Conservation (phyloP, 2,797 vertebrate genomes). For the Enteromius viviparus region DNA sequence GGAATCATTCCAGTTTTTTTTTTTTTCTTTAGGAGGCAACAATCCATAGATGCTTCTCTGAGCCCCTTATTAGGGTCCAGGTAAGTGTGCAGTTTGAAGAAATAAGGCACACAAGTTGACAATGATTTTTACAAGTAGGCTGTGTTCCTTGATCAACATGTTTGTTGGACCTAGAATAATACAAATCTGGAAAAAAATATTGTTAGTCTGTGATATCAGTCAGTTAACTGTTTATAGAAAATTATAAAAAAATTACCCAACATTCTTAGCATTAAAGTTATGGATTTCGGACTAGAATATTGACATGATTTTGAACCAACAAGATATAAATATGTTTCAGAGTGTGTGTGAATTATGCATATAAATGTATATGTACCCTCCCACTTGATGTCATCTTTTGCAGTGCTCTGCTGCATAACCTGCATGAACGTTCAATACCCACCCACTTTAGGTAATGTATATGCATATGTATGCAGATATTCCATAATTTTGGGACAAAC, state of each 20-base stretch:
- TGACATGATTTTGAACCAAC: not conserved
- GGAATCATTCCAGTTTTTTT: not conserved
- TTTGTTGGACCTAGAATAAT: not conserved
- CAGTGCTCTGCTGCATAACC: not conserved
- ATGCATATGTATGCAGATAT: not conserved
- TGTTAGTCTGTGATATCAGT: not conserved
- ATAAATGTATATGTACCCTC: not conserved
- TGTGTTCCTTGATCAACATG: not conserved
- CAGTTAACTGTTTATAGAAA: not conserved
- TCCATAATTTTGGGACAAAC: conserved; percentile 2
- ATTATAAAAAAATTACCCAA: not conserved
- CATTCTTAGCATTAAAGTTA: not conserved
- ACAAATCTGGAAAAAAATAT: not conserved
- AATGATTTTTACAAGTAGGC: not conserved
- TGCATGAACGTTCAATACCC: not conserved
- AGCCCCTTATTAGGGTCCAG: not conserved
- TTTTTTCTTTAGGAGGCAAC: not conserved
- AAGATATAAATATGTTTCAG: not conserved
- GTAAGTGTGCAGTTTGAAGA: not conserved
- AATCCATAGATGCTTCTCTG: not conserved
- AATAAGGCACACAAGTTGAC: not conserved
- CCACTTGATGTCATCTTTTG: not conserved
- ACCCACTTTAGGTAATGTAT: not conserved
- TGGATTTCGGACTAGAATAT: not conserved
- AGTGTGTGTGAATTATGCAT: not conserved